Conservation (phyloP, 2,113 vertebrate genomes). For the Pachypanchax playfairii region DNA sequence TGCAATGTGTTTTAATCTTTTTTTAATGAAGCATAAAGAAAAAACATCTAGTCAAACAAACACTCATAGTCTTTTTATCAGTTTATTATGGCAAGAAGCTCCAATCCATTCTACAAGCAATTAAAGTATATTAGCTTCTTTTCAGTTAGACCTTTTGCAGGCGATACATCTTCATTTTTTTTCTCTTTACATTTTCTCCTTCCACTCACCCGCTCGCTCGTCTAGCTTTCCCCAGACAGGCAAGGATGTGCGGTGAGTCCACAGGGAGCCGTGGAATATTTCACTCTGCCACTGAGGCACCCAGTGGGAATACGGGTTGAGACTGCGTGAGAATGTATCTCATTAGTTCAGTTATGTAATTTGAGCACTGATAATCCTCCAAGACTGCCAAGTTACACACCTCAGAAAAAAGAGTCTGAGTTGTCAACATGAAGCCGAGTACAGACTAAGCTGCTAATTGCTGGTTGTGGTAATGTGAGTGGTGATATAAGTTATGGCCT, state of each 20-base stretch:
- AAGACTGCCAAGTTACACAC: conserved; percentile 75
- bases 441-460: conserved; percentile 76
- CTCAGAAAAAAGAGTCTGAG: conserved; percentile 76
- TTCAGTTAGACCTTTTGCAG: conserved; percentile 76
- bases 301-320: conserved; percentile 78
- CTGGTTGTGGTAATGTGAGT: conserved; percentile 60
- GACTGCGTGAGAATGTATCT: conserved; percentile 77
- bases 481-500: conserved; percentile 55
- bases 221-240: conserved; percentile 69
- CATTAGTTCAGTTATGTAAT: conserved; percentile 84
- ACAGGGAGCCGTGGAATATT: conserved; percentile 77
- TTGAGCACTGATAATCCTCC: conserved; percentile 81
- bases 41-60: too few relatives aligned
- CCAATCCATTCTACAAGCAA: conserved; percentile 67
- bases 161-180: conserved; percentile 73
- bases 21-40: conserved; percentile 66
- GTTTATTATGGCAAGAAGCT: conserved; percentile 51
- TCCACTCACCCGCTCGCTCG: conserved; percentile 36
- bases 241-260: conserved; percentile 67
- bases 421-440: conserved; percentile 74
- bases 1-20: conserved; percentile 42
- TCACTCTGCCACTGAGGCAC: conserved; percentile 72
- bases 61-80: too few relatives aligned
- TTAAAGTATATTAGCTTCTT: conserved; percentile 73
- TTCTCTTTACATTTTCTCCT: conserved; percentile 54